phyloP scores from a whole-genome alignment of 2,888 invertebrate genomes.

The Leptodirus hochenwartii region DNA sequence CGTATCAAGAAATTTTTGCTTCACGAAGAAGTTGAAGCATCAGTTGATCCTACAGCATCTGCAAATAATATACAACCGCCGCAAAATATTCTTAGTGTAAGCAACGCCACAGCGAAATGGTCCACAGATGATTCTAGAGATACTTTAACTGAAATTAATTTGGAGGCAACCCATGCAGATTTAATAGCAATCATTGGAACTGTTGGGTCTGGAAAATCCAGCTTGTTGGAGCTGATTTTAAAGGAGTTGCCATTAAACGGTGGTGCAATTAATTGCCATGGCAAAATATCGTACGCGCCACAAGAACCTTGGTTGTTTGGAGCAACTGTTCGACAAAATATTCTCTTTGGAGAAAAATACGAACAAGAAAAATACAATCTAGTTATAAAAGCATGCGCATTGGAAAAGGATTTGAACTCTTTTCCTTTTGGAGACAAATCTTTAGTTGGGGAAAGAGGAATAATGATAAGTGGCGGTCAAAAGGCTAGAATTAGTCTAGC shows the following conservation, averaged over 20 bases:
- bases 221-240: constrained; percentile 46
- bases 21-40: constrained; percentile 19
- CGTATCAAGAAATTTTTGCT: constrained; percentile 40
- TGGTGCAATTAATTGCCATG: constrained; percentile 39
- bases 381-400: constrained; percentile 45
- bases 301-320: constrained; percentile 75
- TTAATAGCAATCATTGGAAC: constrained; percentile 48
- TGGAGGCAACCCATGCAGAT: constrained; percentile 21
- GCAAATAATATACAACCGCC: too few species aligned
- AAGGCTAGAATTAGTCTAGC: constrained; percentile 45
- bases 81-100: too few species aligned
- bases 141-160: constrained; percentile 29
- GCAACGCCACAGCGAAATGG: constrained; percentile 33
- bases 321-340: constrained; percentile 48
- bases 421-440: constrained; percentile 62
- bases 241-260: constrained; percentile 46
- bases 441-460: constrained; percentile 58
- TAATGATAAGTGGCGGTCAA: constrained; percentile 57
- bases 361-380: constrained; percentile 42
- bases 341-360: constrained; percentile 63
- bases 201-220: constrained; percentile 48
- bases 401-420: constrained; percentile 47
- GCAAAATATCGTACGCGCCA: constrained; percentile 51
- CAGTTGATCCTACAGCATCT: too few species aligned
- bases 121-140: constrained; percentile 26